Evolutionary conservation across 2,113 vertebrate species (phyloP).

Genomic region (Tringa solitaria): DNA sequence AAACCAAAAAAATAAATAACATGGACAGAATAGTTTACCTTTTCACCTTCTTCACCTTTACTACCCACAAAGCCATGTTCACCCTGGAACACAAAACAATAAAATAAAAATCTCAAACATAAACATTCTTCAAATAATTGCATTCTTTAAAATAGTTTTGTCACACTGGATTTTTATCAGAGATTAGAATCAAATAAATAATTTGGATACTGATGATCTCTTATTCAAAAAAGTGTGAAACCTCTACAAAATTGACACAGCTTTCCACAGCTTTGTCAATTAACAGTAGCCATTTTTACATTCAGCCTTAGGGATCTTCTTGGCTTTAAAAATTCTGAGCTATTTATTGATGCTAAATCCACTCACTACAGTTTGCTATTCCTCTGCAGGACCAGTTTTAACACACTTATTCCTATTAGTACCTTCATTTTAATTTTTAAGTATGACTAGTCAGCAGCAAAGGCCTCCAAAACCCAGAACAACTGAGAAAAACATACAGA

Average conservation of each 20-base stretch:
- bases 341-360: not conserved
- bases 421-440: not conserved
- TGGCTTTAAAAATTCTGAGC: not conserved
- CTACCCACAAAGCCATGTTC: slow-evolving; percentile 69
- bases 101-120: not conserved
- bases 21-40: slow-evolving; percentile 58
- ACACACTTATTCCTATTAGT: not conserved
- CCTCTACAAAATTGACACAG: too few relatives aligned
- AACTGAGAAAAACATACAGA: not conserved
- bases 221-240: too few relatives aligned
- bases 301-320: not conserved
- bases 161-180: too few relatives aligned
- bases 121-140: not conserved
- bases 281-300: too few relatives aligned
- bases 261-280: too few relatives aligned
- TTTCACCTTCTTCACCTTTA: slow-evolving; percentile 74
- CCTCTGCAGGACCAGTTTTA: not conserved
- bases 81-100: slow-evolving; percentile 62
- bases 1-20: not conserved
- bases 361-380: not conserved
- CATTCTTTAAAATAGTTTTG: not conserved
- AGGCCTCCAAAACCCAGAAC: not conserved
- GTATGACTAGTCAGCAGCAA: not conserved
- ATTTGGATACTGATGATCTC: too few relatives aligned
- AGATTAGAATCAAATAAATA: too few relatives aligned